These are phyloP conservation scores for Agonopterix alstromeriana DNA, from an alignment of 2,888 invertebrate genomes.

Conservation along the genomic window DNA sequence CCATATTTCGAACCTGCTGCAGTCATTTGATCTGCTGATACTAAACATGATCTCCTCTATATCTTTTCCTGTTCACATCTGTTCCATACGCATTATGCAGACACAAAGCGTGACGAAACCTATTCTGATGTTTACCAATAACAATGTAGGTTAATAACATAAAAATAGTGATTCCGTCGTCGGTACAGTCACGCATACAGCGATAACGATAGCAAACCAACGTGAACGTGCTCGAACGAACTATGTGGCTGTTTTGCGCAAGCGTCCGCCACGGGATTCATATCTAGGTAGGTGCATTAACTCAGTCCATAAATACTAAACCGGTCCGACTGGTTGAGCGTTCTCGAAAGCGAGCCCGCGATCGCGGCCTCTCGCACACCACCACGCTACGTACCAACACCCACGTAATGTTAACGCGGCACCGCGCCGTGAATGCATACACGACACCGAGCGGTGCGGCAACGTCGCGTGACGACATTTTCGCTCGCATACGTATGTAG, in stretches of 20 bases:
- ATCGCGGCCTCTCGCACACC: constrained; percentile 67
- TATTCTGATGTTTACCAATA: constrained; percentile 47
- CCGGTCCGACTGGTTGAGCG: constrained; percentile 71
- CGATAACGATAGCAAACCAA: constrained; percentile 40
- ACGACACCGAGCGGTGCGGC: constrained; percentile 63
- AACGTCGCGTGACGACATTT: constrained; percentile 79
- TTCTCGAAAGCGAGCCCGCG: constrained; percentile 72
- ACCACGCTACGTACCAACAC: constrained; percentile 54
- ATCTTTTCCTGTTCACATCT: no score
- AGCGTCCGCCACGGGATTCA: constrained; percentile 60
- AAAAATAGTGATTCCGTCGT: constrained; percentile 28
- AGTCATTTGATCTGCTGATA: no score
- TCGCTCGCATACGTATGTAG: constrained; percentile 74
- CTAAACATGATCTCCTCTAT: no score
- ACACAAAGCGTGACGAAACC: no score
- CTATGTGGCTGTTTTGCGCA: constrained; percentile 60
- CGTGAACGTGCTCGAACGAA: constrained; percentile 39
- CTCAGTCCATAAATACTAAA: constrained; percentile 73
- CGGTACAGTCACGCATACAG: constrained; percentile 34
- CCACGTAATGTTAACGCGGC: constrained; percentile 63
- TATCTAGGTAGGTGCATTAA: constrained; percentile 72
- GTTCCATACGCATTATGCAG: no score
- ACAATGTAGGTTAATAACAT: constrained; percentile 37
- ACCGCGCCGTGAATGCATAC: constrained; percentile 61
- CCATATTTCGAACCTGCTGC: no score